Evolutionary conservation across 1,140 invertebrate species (phyloP), one percentile per base, ranked within the genome.

Genomic region (Reticulitermes speratus): DNA sequence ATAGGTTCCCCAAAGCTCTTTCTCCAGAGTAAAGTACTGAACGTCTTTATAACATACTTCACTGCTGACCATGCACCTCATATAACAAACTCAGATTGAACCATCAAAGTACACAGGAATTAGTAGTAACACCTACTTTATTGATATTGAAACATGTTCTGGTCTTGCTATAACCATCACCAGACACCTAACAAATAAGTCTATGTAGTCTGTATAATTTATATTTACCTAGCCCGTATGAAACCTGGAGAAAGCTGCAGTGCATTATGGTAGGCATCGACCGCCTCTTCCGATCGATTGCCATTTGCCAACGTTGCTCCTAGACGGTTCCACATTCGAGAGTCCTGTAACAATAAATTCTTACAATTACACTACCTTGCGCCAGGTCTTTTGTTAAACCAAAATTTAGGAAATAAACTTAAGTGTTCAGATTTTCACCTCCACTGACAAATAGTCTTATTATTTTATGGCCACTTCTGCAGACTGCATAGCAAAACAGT

Each of bases 301-400:
- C 98, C 97, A 92, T 99, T 99, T 30, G 99, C 99, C 88, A 99
- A 91, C 45, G 98, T 98, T 55, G 99, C 99, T 81, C 99, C 99
- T 48, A 99, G 92, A 89, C 97, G 96, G 91, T 99, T 99, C 99
- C 99, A 99, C 59, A 99, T 91, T 90, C 97, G 94, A 14, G 97
- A 95, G 94, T 99, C 97, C 95, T 96, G 87, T 21, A 38, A 75
- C 84, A 89, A 89, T 88, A 88, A 88, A 87, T 84, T 75, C 30
- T 23, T 52, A 55, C 69, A 87, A 25, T 82, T n/a, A 83, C 45
- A 55, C n/a, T 83, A 44, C 44, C 65, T n/a, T 75, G 25, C 65
- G n/a, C 1, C 65, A 48, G 14, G 45, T 6, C 45, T 48, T 9
- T 38, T 12, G 14, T 16, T 48, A 48, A 32, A 82, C 38, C 11